A percentile compares a stretch with the other conserved stretches of the same genome.
Evolutionary conservation across 1,140 invertebrate species (phyloP).

Genomic region (Druon quercuslanigerum): DNA sequence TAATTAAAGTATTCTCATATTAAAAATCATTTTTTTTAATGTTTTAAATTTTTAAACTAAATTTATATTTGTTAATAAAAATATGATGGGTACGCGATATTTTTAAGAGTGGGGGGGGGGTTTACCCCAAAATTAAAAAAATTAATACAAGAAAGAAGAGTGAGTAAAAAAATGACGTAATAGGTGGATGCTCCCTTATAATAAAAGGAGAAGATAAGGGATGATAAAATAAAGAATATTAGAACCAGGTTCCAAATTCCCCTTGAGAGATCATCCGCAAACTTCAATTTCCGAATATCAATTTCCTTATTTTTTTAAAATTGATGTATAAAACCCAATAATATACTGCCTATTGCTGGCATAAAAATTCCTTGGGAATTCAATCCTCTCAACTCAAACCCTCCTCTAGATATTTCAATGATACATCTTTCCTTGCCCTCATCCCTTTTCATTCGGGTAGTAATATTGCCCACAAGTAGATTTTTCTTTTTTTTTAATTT

Average conservation of each 20-base stretch:
- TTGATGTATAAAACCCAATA: not conserved
- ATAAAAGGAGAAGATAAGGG: not conserved
- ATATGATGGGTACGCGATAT: no score
- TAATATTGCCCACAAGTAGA: constrained; percentile 42
- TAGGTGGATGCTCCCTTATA: no score
- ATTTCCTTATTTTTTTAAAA: not conserved
- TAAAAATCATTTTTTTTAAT: no score
- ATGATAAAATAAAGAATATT: not conserved
- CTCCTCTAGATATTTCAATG: constrained; percentile 6
- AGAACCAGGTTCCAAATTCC: not conserved
- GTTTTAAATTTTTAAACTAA: no score
- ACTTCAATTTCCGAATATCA: not conserved
- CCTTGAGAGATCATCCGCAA: not conserved
- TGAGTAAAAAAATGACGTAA: no score
- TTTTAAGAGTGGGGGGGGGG: no score
- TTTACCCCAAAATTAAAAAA: no score
- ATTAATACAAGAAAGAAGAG: no score
- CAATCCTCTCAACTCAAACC: not conserved
- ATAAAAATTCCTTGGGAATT: not conserved
- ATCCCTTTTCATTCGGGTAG: constrained; percentile 12
- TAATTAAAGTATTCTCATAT: no score
- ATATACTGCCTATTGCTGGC: not conserved
- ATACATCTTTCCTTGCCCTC: not conserved
- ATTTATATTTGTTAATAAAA: no score
- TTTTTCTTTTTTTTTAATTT: constrained; percentile 54